Percentiles rank a stretch among this genome's conserved stretches.
Conservation (phyloP, 2,797 vertebrate species). For the Tokudaia tokunoshimensis region DNA sequence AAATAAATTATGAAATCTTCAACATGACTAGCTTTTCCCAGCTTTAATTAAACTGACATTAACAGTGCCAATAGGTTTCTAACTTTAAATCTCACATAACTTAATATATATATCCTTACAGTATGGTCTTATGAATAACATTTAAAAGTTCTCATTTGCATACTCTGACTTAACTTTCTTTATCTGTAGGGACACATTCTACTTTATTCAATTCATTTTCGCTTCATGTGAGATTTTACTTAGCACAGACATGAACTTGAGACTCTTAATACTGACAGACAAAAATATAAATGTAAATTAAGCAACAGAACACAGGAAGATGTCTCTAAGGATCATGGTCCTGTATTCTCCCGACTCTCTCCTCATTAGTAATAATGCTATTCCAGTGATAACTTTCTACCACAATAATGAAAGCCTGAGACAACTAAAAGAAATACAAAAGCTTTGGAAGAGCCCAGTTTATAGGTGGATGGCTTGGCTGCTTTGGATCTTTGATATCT, state of each 20-base stretch:
- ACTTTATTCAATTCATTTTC: slow-evolving; percentile 20
- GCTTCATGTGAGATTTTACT: neutral
- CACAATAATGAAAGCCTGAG: accelerated
- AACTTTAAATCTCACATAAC: slow-evolving; percentile 37
- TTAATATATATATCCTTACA: neutral
- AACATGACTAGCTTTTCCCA: neutral
- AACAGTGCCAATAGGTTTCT: neutral
- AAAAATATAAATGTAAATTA: neutral
- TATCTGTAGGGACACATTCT: slow-evolving; percentile 10
- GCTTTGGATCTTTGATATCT: neutral
- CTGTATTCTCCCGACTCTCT: neutral
- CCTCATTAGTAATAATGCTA: neutral
- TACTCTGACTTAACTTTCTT: neutral
- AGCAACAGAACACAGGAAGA: neutral
- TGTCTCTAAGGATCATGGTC: neutral
- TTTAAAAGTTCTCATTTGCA: slow-evolving; percentile 48
- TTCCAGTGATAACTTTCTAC: neutral
- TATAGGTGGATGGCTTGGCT: neutral
- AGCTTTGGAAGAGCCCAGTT: neutral
- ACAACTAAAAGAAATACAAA: neutral
- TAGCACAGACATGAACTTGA: neutral
- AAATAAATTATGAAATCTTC: slow-evolving; percentile 8
- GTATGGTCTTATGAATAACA: slow-evolving; percentile 7
- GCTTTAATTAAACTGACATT: slow-evolving; percentile 67
- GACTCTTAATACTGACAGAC: neutral